Percentiles rank a stretch among this genome's conserved stretches.
phyloP scores from a whole-genome alignment of 1,140 invertebrate genomes.

The Drosophila fuyamai region DNA sequence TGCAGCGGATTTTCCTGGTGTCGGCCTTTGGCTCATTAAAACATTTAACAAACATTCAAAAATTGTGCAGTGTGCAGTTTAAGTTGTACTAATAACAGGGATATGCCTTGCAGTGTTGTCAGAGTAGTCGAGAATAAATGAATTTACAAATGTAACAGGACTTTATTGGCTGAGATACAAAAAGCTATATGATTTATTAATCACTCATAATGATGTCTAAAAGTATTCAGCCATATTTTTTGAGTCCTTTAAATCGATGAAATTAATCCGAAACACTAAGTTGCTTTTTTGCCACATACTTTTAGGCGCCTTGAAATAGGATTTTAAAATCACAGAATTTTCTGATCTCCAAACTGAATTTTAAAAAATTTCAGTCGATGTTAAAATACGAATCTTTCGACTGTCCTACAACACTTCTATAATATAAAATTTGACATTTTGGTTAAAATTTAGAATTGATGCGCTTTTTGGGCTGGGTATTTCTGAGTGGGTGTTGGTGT shows the following conservation, averaged over 20 bases:
- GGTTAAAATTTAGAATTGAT: conserved; percentile 36
- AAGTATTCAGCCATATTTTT: too few species aligned
- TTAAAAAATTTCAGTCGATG: conserved; percentile 2
- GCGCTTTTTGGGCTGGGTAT: conserved; percentile 52
- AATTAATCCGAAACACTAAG: too few species aligned
- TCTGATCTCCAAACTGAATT: too few species aligned
- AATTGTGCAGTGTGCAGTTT: conserved; percentile 81
- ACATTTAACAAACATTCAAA: conserved; percentile 82
- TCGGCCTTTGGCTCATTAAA: conserved; percentile 54
- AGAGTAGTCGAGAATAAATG: background rate
- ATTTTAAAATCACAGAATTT: background rate
- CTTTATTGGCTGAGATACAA: too few species aligned
- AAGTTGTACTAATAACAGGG: conserved; percentile 80
- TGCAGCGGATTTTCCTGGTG: conserved; percentile 62
- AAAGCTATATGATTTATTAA: too few species aligned
- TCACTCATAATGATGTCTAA: too few species aligned
- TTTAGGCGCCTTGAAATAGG: too few species aligned
- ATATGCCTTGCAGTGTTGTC: conserved; percentile 27
- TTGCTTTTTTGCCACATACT: too few species aligned
- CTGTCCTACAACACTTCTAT: conserved; percentile 7
- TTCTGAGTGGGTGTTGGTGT: conserved; percentile 50
- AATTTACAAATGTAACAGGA: too few species aligned
- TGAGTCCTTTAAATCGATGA: too few species aligned
- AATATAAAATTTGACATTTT: conserved; percentile 46
- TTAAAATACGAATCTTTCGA: background rate